Conservation (phyloP, 2,113 vertebrate genomes). For the Leptobrachium ailaonicum region DNA sequence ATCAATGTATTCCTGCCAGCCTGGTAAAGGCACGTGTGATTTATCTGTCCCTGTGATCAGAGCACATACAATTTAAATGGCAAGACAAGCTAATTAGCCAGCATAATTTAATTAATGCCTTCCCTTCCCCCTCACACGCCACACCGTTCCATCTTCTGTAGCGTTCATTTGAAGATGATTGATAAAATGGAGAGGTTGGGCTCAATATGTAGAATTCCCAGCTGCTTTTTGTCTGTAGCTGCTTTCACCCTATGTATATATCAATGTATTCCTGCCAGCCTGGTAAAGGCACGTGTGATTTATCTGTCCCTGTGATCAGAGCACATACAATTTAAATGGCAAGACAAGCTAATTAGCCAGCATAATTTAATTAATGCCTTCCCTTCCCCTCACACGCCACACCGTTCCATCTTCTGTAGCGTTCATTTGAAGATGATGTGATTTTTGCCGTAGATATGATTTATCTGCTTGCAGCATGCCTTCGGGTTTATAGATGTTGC, state of each 20-base stretch:
- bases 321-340: constrained; percentile 28
- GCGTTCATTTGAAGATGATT: constrained; percentile 24
- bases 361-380: constrained; percentile 47
- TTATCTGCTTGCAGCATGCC: constrained; percentile 38
- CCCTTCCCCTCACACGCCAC: constrained; percentile 21
- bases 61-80: constrained; percentile 27
- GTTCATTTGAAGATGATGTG: constrained; percentile 21
- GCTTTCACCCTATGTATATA: no score
- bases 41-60: constrained; percentile 28
- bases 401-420: constrained; percentile 30
- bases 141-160: constrained; percentile 25
- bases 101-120: constrained; percentile 47
- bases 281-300: constrained; percentile 17
- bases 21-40: constrained; percentile 11
- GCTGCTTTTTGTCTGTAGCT: no score
- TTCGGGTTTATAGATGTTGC: constrained; percentile 7
- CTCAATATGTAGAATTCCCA: no score
- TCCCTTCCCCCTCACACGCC: constrained; percentile 22
- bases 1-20: constrained; percentile 21
- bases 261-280: constrained; percentile 21
- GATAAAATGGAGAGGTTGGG: no score
- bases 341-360: constrained; percentile 41
- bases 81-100: constrained; percentile 42
- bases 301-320: constrained; percentile 22
- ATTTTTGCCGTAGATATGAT: constrained; percentile 34